Evolutionary conservation across 2,113 vertebrate species (phyloP), one percentile per base, ranked within the genome.

Genomic region (Progne subis): DNA sequence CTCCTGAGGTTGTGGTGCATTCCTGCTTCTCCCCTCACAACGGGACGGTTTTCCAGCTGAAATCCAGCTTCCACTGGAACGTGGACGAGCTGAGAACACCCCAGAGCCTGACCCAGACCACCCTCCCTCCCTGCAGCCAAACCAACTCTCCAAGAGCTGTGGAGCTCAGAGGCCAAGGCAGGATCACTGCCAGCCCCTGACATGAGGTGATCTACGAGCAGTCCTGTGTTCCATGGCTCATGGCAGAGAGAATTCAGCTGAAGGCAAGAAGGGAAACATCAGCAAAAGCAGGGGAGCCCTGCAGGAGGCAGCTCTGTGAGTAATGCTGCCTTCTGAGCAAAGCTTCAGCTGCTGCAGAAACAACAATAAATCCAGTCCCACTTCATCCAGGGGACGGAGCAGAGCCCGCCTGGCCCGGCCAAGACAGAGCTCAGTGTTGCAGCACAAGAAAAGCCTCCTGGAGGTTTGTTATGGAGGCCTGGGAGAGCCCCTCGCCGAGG

Each of bases 281-380:
- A 46, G 94, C 61, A 52, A 49, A 87, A 80, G 75, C 81, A 77
- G 87, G 61, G 67, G 14, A 94, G 78, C 75, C 9, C 2, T 46
- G 87, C 87, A 50, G 89, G 92, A 88, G 95, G 72, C 59, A 78
- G 87, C 69, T 68, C n/a, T 16, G 19, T 82, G 92, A 94, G 44
- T 76, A 60, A 92, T 26, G 67, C 70, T 88, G 63, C 96, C 86
- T 78, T 41, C 68, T 71, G 91, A 88, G 86, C 10, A 71, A 78
- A 37, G 83, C 74, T 81, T 43, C n/a, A 56, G 28, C 43, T 3
- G 44, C 83, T 70, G 88, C 77, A 82, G 84, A 82, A 95, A 94
- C 80, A 89, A 9, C 70, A 80, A 91, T 95, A 84, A 95, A 95
- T 96, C 91, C 94, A 47, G 26, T 9, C 83, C 81, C 87, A 91